Base-by-base conservation (phyloP, 1,140 invertebrate species). In the Cotesia vestalis region DNA sequence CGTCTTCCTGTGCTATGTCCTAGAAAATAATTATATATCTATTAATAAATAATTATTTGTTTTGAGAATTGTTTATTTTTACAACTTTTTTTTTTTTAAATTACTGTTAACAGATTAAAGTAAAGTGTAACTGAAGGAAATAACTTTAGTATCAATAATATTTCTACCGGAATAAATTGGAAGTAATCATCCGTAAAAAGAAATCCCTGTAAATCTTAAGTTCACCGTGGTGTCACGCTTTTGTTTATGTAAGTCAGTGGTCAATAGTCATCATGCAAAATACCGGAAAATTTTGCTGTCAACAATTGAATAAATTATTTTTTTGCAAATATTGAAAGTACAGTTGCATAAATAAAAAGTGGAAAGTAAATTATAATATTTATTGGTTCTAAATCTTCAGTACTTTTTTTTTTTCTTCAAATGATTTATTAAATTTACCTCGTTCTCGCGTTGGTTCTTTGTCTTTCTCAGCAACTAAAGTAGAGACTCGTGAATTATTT, bases 1-100 rank as follows among this genome's bases (percentile, higher is more conserved):
- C 78, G 83, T 63, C 80, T 77, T 46, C 83, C 73, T 12, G 75
- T 71, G 68, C 71, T 80, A 67, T 72, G 73, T 60, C 75, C 80
- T 82, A 59, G 6, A 72, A 69, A n/a, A 27, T 5, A 67, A 73
- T 68, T 62, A 72, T 46, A 66, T n/a, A 51, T n/a, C 20, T 38
- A 34, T 20, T 20, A 52, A 51, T 20, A 51, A 51, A 5, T 17
- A 36, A 66, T 27, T 60, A 27, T 27, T 27, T 27, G 27, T 27
- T 27, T 27, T 27, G 27, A 60, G 0, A 36, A n/a, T 55, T 55
- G 12, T 14, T 55, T 55, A 12, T 55, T 55, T 55, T 55, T n/a
- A 4, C 12, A 3, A 14, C 9, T 55, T 55, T 11, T 55, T 55
- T 55, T 11, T 55, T 17, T 55, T 17, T n/a, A 4, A n/a, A 55